Evolutionary conservation across 2,888 invertebrate genomes (phyloP), one percentile per base, ranked within the genome.

Genomic region (Smittia sp.): DNA sequence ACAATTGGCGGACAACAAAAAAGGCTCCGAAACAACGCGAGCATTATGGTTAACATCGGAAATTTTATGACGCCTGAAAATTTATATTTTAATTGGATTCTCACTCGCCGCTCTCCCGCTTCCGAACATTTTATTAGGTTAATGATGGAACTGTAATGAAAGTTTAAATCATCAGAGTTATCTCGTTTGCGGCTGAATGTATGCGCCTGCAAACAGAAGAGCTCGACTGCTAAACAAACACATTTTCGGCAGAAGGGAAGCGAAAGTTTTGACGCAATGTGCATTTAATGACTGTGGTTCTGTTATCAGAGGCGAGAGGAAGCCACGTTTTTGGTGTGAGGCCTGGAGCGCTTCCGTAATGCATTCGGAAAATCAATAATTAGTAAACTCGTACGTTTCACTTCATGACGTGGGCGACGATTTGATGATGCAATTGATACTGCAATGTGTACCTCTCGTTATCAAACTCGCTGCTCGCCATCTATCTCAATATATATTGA

Each of bases 1-100:
- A 46, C 11, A 11, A 46, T n/a, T 46, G n/a, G 46, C 46, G 46
- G 11, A 46, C 15, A 46, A 46, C 46, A 46, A 46, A n/a, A n/a
- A 32, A 32, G 32, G 32, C 32, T 32, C 32, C 4, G 32, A 32
- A 32, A 32, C 32, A 32, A 32, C 32, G 32, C 6, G 46, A 11
- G 46, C 11, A 46, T 46, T 46, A 11, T 46, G 46, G 46, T 46
- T 46, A 46, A 46, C 46, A 46, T 46, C 46, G n/a, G n/a, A 7
- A 15, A 46, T 46, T 46, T 46, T 46, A 46, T 46, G 46, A 11
- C 46, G 46, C 46, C 46, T 46, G 46, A 46, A 46, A 46, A 46
- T 46, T 46, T 46, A 46, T 46, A 46, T 46, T 46, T 46, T 46
- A 46, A 46, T 46, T 46, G 46, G 46, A 46, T 46, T 46, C 46